These are phyloP conservation scores for Pelosia muscerda DNA, from an alignment of 2,888 invertebrate species.

Conservation along the genomic window DNA sequence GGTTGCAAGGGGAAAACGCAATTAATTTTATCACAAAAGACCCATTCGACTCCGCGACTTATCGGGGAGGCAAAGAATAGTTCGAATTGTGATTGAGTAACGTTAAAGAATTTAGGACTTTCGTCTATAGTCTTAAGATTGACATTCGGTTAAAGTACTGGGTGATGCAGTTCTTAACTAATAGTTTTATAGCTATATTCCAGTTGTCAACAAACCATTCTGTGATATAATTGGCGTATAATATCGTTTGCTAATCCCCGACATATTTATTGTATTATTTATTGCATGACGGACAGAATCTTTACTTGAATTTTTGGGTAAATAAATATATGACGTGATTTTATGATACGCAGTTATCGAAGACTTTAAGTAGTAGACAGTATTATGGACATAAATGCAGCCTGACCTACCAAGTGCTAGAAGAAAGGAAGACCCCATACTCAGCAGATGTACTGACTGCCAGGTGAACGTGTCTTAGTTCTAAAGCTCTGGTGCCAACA, in stretches of 20 bases:
- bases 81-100: constrained; percentile 54
- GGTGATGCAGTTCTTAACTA: constrained; percentile 18
- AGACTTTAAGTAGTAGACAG: not conserved
- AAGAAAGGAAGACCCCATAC: too few species aligned
- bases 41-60: constrained; percentile 57
- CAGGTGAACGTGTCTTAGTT: too few species aligned
- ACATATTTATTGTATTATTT: not conserved
- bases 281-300: not conserved
- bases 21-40: constrained; percentile 82
- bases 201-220: constrained; percentile 25
- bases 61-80: constrained; percentile 56
- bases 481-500: too few species aligned
- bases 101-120: constrained; percentile 27
- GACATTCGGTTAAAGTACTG: constrained; percentile 9
- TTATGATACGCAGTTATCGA: not conserved
- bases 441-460: too few species aligned
- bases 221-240: constrained; percentile 25
- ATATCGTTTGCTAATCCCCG: constrained; percentile 16
- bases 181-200: constrained; percentile 37
- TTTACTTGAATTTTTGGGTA: too few species aligned
- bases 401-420: too few species aligned
- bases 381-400: too few species aligned
- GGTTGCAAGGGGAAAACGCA: constrained; percentile 76
- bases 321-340: not conserved
- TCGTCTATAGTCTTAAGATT: constrained; percentile 24